Base-by-base conservation (phyloP, 2,113 vertebrate genomes). In the Fulmarus glacialis region DNA sequence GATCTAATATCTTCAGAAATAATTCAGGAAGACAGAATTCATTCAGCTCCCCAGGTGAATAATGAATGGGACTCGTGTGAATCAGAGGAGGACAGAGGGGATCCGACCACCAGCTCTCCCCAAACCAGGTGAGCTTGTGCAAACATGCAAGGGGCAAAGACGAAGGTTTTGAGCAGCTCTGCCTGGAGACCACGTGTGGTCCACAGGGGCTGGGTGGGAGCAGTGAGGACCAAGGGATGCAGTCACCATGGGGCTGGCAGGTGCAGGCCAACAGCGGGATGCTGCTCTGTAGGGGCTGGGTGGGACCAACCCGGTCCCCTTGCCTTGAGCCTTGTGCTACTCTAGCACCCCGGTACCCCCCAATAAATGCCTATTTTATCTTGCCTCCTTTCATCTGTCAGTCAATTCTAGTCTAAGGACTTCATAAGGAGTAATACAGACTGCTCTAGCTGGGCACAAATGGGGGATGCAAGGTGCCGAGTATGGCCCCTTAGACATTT, bases 1-100 rank as follows among this genome's bases (percentile, higher is more conserved):
- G 96, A 98, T 92, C 93, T 97, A 94, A 94, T 97, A 66, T 40
- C 92, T 94, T 98, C 90, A 96, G 96, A 96, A 97, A 98, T 97
- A 96, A 97, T 97, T 95, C 95, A 97, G 95, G 56, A 96, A 94
- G 96, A 45, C 77, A 80, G 95, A 47, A 94, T 87, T 95, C 94
- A 97, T 96, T 97, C 96, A 97, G 81, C 42, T 87, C 34, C 77
- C 64, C 50, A 4, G 67, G 90, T 93, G 85, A 97, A 22, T 82
- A 89, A 94, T 94, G 93, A 95, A 96, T 78, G 90, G 75, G 84
- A 59, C 90, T 93, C 15, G 2, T 5, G 55, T 55, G 79, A 93
- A 45, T n/a, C 66, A 60, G 32, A 81, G 36, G 71, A 92, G 83
- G 87, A 77, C 14, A 2, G 74, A 60, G 23, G 40, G n/a, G 60